Percentiles rank a stretch among this genome's conserved stretches.
Evolutionary conservation across 53 echinoderm and acorn worm genomes (phyloP).

Genomic region (Actinopyga echinites): DNA sequence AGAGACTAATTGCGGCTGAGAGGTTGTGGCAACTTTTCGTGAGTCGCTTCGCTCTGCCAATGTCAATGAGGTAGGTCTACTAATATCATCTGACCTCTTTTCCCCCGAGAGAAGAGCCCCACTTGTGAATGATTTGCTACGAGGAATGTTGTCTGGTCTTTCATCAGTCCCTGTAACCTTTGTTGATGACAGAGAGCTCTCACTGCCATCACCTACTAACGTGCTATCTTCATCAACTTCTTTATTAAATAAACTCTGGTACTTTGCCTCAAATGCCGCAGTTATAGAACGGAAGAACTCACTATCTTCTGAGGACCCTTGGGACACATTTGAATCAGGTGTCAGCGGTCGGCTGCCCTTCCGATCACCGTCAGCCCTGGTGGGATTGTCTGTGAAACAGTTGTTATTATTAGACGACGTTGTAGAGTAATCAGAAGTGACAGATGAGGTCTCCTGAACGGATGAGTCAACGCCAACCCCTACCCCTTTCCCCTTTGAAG

Average conservation of each 20-base stretch:
- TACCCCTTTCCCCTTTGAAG: slow-evolving; percentile 72
- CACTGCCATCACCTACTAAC: slow-evolving; percentile 24
- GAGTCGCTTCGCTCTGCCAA: slow-evolving; percentile 22
- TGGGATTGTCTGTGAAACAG: slow-evolving; percentile 44
- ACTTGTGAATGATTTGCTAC: slow-evolving; percentile 61
- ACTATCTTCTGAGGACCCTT: slow-evolving; percentile 78
- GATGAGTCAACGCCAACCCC: background rate
- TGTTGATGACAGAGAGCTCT: slow-evolving; percentile 26
- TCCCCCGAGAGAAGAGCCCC: slow-evolving; percentile 28
- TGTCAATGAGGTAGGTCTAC: slow-evolving; percentile 7
- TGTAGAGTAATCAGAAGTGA: slow-evolving; percentile 74
- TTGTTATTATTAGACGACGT: slow-evolving; percentile 90
- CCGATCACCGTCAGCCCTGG: slow-evolving; percentile 49
- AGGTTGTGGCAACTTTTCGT: background rate
- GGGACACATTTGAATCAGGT: slow-evolving; percentile 33
- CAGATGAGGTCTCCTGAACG: slow-evolving; percentile 55
- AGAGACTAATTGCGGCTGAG: slow-evolving; percentile 17
- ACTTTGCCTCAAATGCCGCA: slow-evolving; percentile 83
- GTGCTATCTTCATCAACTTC: slow-evolving; percentile 73
- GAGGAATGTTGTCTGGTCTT: slow-evolving; percentile 32
- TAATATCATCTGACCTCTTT: background rate
- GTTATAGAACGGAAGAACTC: slow-evolving; percentile 94
- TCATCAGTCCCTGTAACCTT: slow-evolving; percentile 46
- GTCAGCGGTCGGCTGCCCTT: slow-evolving; percentile 18
- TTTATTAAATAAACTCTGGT: slow-evolving; percentile 68